Percentiles rank a stretch among this genome's conserved stretches.
Evolutionary conservation across 2,888 invertebrate genomes (phyloP).

Genomic region (Pheosia gnoma): DNA sequence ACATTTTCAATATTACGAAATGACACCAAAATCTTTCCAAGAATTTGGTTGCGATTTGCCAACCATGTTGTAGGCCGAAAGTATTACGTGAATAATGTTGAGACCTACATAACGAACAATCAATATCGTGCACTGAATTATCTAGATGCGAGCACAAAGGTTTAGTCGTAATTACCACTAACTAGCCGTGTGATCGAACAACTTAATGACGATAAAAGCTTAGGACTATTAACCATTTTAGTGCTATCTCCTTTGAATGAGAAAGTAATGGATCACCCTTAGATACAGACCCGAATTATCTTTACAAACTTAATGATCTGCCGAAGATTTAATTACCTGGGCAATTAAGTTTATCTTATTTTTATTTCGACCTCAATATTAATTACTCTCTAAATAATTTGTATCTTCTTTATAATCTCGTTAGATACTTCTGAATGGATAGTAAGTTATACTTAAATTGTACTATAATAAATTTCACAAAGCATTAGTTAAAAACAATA

Average conservation of each 20-base stretch:
- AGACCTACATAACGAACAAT: neutral
- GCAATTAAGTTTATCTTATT: constrained; percentile 22
- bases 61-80: neutral
- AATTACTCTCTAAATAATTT: constrained; percentile 2
- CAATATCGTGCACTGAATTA: neutral
- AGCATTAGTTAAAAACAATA: too few relatives aligned
- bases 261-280: constrained; percentile 36
- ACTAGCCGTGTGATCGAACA: constrained; percentile 26
- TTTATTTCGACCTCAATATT: constrained; percentile 17
- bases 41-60: neutral
- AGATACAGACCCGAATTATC: constrained; percentile 33
- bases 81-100: too few relatives aligned
- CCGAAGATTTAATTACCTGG: constrained; percentile 18
- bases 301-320: constrained; percentile 27
- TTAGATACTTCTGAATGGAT: constrained; percentile 1
- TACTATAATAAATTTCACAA: too few relatives aligned
- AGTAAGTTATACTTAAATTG: neutral
- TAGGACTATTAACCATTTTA: constrained; percentile 31
- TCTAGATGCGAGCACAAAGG: neutral
- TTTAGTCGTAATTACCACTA: neutral
- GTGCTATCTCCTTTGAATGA: constrained; percentile 37
- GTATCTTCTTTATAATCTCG: neutral
- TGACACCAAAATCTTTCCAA: neutral
- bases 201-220: constrained; percentile 39
- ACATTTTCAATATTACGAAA: neutral